Percentiles rank a stretch among this genome's conserved stretches.
Evolutionary conservation across 2,797 vertebrate species (phyloP).

Genomic region (Typhlichthys eigenmanni): DNA sequence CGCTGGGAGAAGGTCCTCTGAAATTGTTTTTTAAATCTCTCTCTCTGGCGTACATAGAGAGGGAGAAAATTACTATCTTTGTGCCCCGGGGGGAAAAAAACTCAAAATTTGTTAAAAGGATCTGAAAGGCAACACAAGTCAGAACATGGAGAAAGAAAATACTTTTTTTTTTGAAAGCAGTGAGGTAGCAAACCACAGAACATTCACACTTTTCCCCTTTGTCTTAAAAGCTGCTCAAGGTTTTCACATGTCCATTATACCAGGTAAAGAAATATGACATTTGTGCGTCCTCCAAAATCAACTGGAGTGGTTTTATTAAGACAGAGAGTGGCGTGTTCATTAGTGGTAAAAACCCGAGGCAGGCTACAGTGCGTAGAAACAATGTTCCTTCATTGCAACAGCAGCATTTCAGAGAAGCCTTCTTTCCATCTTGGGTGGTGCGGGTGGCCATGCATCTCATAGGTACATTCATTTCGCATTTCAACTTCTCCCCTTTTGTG

Average conservation of each 20-base stretch:
- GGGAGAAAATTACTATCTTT: no score
- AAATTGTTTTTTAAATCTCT: background rate
- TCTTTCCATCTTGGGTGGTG: background rate
- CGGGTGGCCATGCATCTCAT: background rate
- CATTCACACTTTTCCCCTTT: no score
- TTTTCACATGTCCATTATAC: conserved; percentile 1
- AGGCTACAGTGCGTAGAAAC: conserved; percentile 16
- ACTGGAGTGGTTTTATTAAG: conserved; percentile 7
- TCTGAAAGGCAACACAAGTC: background rate
- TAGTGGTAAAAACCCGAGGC: conserved; percentile 9
- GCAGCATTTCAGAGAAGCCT: conserved; percentile 23
- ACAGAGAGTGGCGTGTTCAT: conserved; percentile 15
- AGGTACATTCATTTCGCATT: conserved; percentile 24
- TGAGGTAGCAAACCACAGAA: no score
- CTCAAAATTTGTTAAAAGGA: background rate
- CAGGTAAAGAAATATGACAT: background rate
- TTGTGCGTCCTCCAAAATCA: conserved; percentile 12
- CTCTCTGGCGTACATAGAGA: no score
- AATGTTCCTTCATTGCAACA: conserved; percentile 13
- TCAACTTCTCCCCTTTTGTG: conserved; percentile 29
- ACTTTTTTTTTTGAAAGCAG: no score
- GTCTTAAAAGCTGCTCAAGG: background rate
- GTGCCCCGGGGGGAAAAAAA: no score
- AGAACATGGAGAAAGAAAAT: background rate
- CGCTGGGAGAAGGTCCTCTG: background rate